Evolutionary conservation across 2,797 vertebrate species (phyloP).

Genomic region (Darevskia nairensis): DNA sequence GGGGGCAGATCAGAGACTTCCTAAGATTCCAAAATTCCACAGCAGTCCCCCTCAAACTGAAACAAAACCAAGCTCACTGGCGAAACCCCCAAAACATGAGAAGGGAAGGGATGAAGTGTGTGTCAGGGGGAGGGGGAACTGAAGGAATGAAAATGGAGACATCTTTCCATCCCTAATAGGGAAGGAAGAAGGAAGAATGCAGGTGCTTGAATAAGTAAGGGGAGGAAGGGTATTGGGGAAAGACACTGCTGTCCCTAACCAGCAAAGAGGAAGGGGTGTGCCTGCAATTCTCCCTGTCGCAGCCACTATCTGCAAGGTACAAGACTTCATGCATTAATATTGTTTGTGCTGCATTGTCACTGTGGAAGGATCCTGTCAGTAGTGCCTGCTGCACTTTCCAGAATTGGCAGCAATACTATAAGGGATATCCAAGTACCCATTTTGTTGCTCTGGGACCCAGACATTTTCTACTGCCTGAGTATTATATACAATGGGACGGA

Average conservation of each 20-base stretch:
- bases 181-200: not conserved
- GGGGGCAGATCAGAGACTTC: no score
- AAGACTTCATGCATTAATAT: not conserved
- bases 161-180: no score
- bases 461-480: slow-evolving; percentile 47
- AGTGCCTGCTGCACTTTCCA: rapidly evolving
- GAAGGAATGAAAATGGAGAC: no score
- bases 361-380: not conserved
- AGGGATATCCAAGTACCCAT: not conserved
- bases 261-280: not conserved
- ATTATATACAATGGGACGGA: slow-evolving; percentile 44
- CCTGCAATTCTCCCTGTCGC: not conserved
- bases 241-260: rapidly evolving
- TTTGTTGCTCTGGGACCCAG: slow-evolving; percentile 16
- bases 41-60: no score
- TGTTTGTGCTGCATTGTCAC: not conserved
- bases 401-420: not conserved
- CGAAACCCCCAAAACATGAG: no score
- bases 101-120: no score
- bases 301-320: not conserved
- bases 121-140: no score
- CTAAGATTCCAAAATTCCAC: no score
- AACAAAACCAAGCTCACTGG: no score
- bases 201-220: not conserved
- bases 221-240: not conserved